phyloP scores from a whole-genome alignment of 2,113 vertebrate genomes.

The Lucifuga dentata region DNA sequence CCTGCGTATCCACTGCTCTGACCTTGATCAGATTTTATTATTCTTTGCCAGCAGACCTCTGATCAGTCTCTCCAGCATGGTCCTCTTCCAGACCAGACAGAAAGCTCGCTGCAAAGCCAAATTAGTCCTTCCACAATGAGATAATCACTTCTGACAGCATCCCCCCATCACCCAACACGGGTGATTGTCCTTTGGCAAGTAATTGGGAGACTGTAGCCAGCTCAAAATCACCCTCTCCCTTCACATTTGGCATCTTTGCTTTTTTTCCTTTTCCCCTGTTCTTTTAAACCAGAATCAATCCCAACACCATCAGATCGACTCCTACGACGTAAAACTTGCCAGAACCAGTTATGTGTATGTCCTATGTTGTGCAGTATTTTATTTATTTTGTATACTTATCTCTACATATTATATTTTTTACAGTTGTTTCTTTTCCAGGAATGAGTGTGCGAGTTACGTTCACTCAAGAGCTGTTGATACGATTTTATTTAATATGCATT shows the following conservation, averaged over 20 bases:
- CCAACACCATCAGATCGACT: too few relatives aligned
- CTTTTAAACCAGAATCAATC: slow-evolving; percentile 31
- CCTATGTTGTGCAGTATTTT: slow-evolving; percentile 71
- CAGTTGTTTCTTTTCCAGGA: slow-evolving; percentile 32
- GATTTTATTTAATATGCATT: slow-evolving; percentile 67
- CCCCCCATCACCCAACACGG: slow-evolving; percentile 23
- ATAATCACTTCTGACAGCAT: slow-evolving; percentile 61
- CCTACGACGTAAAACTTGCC: slow-evolving; percentile 29
- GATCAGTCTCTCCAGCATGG: slow-evolving; percentile 23
- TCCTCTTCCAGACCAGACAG: slow-evolving; percentile 23
- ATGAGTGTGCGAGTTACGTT: slow-evolving; percentile 34
- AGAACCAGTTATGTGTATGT: slow-evolving; percentile 51
- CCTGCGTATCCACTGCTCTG: too few relatives aligned
- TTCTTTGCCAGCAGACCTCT: too few relatives aligned
- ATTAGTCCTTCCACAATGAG: slow-evolving; percentile 22
- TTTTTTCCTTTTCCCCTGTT: slow-evolving; percentile 13
- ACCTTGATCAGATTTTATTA: too few relatives aligned
- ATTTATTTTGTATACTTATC: slow-evolving; percentile 74
- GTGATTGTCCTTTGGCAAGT: slow-evolving; percentile 18
- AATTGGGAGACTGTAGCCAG: not conserved
- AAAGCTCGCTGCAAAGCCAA: slow-evolving; percentile 27
- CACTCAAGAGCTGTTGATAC: slow-evolving; percentile 41
- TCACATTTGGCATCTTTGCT: slow-evolving; percentile 12
- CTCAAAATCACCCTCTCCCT: not conserved
- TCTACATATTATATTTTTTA: slow-evolving; percentile 69